Base-by-base conservation (phyloP, 2,888 invertebrate species). In the Phyllotreta cruciferae region DNA sequence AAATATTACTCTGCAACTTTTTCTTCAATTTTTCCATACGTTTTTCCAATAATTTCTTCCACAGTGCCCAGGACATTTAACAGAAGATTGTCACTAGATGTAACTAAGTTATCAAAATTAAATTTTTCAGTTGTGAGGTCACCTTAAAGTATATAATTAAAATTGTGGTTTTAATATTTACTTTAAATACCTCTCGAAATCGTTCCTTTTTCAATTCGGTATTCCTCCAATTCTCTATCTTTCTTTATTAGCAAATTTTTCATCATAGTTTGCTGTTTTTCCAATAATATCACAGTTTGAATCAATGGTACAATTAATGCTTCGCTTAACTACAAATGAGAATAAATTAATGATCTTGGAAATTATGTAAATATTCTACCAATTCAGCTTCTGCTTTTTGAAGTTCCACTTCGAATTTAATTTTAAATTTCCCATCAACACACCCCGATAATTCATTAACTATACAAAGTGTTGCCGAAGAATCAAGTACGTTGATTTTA, bases 171-270 rank as follows among this genome's bases (percentile, higher is more conserved):
- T 54, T 24, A 45, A 35, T 9, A n/a, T 6, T 3, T 9, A 13
- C 44, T 13, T 10, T 39, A 65, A 80, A 76, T 76, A 85, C 85
- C 80, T 69, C 83, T 76, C 37, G 81, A 79, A 67, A 84, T 82
- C 66, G 80, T 77, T 42, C 82, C 83, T 61, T 82, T 83, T 74
- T 84, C 83, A 64, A 81, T 75, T 72, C 83, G 83, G 71, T 85
- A 86, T 70, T 85, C 83, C 54, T 82, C 79, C 61, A 87, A 83
- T 77, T 86, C 86, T 60, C 77, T 80, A 73, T 87, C 86, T 74
- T 87, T 87, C 62, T 82, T 82, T 49, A 78, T 75, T 36, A 87
- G 66, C 36, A 83, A 70, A 38, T 75, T 70, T 60, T 82, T 77
- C 11, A 87, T 72, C 62, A 81, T 78, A 50, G 71, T 70, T 70